Evolutionary conservation across 1,140 invertebrate genomes (phyloP).

Genomic region (Zaprionus tsacasi): DNA sequence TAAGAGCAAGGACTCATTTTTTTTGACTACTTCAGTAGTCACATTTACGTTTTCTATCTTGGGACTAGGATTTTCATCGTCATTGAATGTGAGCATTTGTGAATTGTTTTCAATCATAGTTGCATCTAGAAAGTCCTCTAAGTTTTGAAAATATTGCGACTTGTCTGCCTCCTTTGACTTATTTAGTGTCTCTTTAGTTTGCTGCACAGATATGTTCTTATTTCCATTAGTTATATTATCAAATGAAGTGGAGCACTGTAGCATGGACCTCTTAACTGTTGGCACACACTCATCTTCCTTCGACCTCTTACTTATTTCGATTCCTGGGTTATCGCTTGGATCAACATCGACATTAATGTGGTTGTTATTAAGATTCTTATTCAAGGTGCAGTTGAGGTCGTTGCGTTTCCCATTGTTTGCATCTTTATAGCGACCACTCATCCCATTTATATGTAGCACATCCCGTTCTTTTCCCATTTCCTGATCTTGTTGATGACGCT

Average conservation of each 20-base stretch:
- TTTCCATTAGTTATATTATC: constrained; percentile 24
- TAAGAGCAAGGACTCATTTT: constrained; percentile 30
- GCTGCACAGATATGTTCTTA: background rate
- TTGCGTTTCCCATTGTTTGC: background rate
- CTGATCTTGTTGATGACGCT: constrained; percentile 16
- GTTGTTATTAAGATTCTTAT: constrained; percentile 48
- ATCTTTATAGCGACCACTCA: background rate
- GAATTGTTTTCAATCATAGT: constrained; percentile 77
- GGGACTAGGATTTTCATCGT: constrained; percentile 43
- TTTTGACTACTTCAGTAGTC: constrained; percentile 25
- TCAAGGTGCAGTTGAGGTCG: background rate
- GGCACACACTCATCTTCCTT: background rate
- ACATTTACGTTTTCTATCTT: constrained; percentile 38
- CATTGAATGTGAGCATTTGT: constrained; percentile 66
- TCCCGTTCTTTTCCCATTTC: background rate
- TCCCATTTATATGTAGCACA: background rate
- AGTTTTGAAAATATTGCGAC: constrained; percentile 69
- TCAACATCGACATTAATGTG: constrained; percentile 27
- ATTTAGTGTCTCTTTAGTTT: constrained; percentile 1
- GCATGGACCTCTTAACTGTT: background rate
- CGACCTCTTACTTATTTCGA: constrained; percentile 5
- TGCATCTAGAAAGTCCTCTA: constrained; percentile 76
- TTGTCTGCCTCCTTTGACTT: constrained; percentile 41
- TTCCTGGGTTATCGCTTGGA: constrained; percentile 6
- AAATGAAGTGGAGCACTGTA: background rate